Base-by-base conservation (phyloP, 2,113 vertebrate genomes). In the Xenus cinereus region DNA sequence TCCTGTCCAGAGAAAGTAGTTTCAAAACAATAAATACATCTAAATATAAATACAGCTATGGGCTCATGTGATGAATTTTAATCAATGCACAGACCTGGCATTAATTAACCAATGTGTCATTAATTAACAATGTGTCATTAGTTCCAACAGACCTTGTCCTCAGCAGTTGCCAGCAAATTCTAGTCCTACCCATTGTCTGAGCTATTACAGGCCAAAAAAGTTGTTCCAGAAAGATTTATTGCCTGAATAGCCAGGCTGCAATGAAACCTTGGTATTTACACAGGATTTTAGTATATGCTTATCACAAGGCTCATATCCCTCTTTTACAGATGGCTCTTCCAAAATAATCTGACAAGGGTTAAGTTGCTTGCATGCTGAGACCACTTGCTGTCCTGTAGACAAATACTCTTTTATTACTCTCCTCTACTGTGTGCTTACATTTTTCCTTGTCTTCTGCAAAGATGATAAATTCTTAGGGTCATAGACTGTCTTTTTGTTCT, bases 281-380 rank as follows among this genome's bases (percentile, higher is more conserved):
- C 35, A 6, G 66, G 48, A 82, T 87, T 91, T 93, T 74, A 79
- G 73, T 56, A n/a, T 53, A 64, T 18, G 53, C 12, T 7, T 60
- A 87, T 74, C 64, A 48, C 66, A 85, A 82, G 19, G 53, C 27
- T 79, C 69, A 57, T 66, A 93, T 80, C 63, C 67, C 67, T 67
- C 50, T 86, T 75, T 82, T 89, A 93, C 66, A 78, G 53, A 89
- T 84, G 77, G 30, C 30, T 91, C 57, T 95, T 92, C 73, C 77
- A 62, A 84, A 94, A 84, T 41, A 89, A 87, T 87, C 66, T 79
- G 91, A 91, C 89, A 89, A 78, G 51, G 69, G 69, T 81, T 92
- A 95, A 84, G 77, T 87, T 94, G 73, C 48, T 67, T 89, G 46
- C 91, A 89, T 73, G 94, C 93, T 94, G 91, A 89, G 89, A 93